A percentile compares a stretch with the other conserved stretches of the same genome.
Conservation (phyloP, 2,113 vertebrate species). For the Cisticola juncidis region DNA sequence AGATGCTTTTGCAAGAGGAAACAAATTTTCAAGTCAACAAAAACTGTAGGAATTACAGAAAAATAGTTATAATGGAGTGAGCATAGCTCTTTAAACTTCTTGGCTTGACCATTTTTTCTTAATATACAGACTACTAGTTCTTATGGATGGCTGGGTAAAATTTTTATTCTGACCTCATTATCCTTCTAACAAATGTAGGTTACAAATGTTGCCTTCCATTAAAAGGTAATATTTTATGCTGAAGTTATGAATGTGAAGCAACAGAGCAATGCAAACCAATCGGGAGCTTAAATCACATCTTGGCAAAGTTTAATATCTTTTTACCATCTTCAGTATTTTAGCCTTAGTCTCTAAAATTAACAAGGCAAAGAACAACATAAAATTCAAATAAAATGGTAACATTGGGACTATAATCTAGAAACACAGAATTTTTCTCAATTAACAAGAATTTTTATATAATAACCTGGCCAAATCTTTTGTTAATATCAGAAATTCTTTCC, state of each 20-base stretch:
- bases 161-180: background rate
- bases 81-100: background rate
- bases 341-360: slow-evolving; percentile 4
- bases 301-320: background rate
- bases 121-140: background rate
- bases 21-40: background rate
- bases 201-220: background rate
- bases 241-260: background rate
- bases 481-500: background rate
- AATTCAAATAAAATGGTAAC: background rate
- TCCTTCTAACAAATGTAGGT: background rate
- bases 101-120: background rate
- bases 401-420: background rate
- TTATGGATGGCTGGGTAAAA: background rate
- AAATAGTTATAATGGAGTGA: background rate
- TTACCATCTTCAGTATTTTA: background rate
- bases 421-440: background rate
- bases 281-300: background rate
- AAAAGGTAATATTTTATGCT: background rate
- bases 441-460: background rate
- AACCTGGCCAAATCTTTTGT: background rate
- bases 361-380: background rate
- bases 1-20: background rate
- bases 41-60: background rate
- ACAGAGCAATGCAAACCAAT: background rate